phyloP scores from a whole-genome alignment of 2,888 invertebrate species.

The Drosophila koepferae region DNA sequence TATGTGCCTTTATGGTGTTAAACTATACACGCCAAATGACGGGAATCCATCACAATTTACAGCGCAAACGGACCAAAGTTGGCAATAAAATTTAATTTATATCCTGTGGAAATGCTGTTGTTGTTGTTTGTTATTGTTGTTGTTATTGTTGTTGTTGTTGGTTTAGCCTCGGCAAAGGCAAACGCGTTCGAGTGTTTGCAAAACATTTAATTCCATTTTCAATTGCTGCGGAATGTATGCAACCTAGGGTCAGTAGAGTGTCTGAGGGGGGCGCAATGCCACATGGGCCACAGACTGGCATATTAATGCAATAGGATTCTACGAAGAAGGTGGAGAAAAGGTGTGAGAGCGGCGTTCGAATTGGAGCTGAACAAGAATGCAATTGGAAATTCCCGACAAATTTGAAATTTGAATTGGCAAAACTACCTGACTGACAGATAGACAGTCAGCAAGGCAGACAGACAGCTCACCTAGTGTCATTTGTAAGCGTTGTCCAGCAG shows the following conservation, averaged over 20 bases:
- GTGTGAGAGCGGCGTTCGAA: no score
- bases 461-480: constrained; percentile 51
- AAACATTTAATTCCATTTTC: constrained; percentile 72
- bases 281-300: constrained; percentile 45
- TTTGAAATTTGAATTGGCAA: constrained; percentile 67
- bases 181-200: constrained; percentile 58
- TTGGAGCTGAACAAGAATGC: constrained; percentile 39
- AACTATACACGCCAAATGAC: constrained; percentile 46
- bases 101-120: constrained; percentile 26
- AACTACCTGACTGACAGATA: constrained; percentile 41
- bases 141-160: constrained; percentile 3
- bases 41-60: constrained; percentile 64
- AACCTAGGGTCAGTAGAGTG: neutral
- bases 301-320: constrained; percentile 32
- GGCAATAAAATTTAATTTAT: constrained; percentile 72
- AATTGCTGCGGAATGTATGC: constrained; percentile 44
- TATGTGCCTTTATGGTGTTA: constrained; percentile 36
- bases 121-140: constrained; percentile 1
- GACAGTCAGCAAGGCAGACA: constrained; percentile 16
- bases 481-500: constrained; percentile 61
- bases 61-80: constrained; percentile 48
- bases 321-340: no score
- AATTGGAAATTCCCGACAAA: constrained; percentile 59
- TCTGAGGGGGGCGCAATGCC: constrained; percentile 6
- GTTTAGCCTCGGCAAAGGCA: constrained; percentile 13